Evolutionary conservation across 2,888 invertebrate species (phyloP).

Genomic region (Erannis defoliaria): DNA sequence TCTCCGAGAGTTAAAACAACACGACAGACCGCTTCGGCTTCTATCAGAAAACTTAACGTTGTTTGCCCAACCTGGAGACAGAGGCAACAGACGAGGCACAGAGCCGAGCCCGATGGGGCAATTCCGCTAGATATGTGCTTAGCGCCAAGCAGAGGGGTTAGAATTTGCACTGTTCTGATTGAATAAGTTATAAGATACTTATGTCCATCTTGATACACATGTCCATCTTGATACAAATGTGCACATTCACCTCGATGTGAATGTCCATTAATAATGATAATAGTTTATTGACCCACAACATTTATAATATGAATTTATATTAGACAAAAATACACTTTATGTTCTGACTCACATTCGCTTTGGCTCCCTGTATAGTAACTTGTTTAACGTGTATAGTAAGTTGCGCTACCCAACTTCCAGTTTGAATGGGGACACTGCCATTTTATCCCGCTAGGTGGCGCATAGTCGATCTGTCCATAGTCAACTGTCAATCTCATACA

Average conservation of each 20-base stretch:
- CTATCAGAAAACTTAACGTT: slow-evolving; percentile 21
- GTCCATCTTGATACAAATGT: background rate
- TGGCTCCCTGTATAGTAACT: too few species aligned
- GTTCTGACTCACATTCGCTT: too few species aligned
- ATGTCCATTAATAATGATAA: too few species aligned
- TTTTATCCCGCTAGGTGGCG: too few species aligned
- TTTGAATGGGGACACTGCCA: too few species aligned
- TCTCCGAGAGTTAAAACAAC: slow-evolving; percentile 16
- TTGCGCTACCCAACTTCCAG: too few species aligned
- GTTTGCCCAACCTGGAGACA: slow-evolving; percentile 7
- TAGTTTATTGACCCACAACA: too few species aligned
- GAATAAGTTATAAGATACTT: background rate
- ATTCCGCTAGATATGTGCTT: background rate
- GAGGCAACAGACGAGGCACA: background rate
- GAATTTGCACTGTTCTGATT: background rate
- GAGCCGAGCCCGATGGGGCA: background rate
- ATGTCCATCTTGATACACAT: background rate
- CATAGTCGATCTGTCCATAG: too few species aligned
- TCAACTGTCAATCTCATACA: too few species aligned
- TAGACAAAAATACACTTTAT: too few species aligned
- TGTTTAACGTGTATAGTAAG: too few species aligned
- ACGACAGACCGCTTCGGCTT: slow-evolving; percentile 8
- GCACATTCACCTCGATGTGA: background rate
- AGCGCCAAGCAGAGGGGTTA: background rate
- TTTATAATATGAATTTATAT: too few species aligned